phyloP scores from a whole-genome alignment of 1,140 invertebrate genomes.

The honey bee (Apis mellifera) region Amel_HAv3.1 CM009932.2:5939501-5940000 shows the following conservation, averaged over 20 bases:
- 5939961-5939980: conserved; percentile 8
- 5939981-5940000: not conserved
- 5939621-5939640: not conserved
- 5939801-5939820: not conserved
- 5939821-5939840: not conserved
- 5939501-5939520: not conserved
- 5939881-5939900: not conserved
- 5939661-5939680: conserved; percentile 30
- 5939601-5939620: conserved; percentile 9
- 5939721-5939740: conserved; percentile 32
- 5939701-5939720: conserved; percentile 10
- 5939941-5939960: not conserved
- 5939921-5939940: not conserved
- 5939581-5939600: conserved; percentile 13
- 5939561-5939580: conserved; percentile 7
- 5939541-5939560: conserved; percentile 12
- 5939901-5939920: not conserved
- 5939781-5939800: not conserved
- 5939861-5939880: not conserved
- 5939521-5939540: not conserved
- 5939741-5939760: not conserved
- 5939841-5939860: not conserved
- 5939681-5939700: conserved; percentile 38
- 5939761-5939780: conserved; percentile 22
- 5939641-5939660: conserved; percentile 42